Evolutionary conservation across 2,113 vertebrate genomes (phyloP).

Genomic region (Mesocricetus auratus): DNA sequence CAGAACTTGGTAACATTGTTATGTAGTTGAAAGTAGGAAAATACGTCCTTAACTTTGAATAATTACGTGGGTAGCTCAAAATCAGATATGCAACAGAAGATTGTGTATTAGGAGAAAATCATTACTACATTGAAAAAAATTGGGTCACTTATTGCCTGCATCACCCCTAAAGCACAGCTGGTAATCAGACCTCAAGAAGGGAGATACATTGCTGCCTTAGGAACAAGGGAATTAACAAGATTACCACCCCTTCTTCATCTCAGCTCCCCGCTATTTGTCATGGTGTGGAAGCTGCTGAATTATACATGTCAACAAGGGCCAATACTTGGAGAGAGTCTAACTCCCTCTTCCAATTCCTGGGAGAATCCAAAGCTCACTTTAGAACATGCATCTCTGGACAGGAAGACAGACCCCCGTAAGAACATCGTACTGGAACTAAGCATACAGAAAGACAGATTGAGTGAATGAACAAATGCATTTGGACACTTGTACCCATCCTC

Average conservation of each 20-base stretch:
- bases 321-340: neutral
- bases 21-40: neutral
- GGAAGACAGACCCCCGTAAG: neutral
- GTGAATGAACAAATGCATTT: neutral
- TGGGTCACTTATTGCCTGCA: neutral
- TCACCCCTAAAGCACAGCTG: neutral
- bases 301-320: neutral
- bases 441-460: neutral
- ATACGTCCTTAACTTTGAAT: neutral
- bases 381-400: neutral
- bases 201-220: neutral
- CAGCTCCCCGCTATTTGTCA: neutral
- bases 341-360: neutral
- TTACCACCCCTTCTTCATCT: neutral
- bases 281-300: neutral
- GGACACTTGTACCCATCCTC: neutral
- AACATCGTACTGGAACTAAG: neutral
- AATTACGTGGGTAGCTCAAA: neutral
- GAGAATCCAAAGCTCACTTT: neutral
- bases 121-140: neutral
- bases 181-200: neutral
- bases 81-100: neutral
- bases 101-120: neutral
- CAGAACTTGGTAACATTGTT: neutral
- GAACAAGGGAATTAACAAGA: slow-evolving; percentile 8